Base-by-base conservation (phyloP, 2,113 vertebrate genomes). In the Gnathonemus echidnorhynchus region DNA sequence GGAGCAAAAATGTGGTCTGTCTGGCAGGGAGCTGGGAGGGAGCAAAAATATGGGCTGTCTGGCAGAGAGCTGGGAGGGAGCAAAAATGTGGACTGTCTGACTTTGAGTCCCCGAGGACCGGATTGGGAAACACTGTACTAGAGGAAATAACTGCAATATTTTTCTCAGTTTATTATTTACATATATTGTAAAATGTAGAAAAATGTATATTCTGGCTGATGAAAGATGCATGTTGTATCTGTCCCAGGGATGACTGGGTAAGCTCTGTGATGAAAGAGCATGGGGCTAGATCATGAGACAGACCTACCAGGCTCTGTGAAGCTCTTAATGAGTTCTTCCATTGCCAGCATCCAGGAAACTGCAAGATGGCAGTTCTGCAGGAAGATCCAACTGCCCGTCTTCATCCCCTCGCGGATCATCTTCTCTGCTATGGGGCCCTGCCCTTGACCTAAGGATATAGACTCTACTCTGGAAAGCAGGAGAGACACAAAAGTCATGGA, bases 241-340 rank as follows among this genome's bases (percentile, higher is more conserved):
- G 31, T 77, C 70, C 35, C 15, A 42, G 31, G 35, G 1, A 39
- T 19, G 70, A 17, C 35, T 5, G 5, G 35, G 21, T 49, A 9
- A 15, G 24, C 17, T 48, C 35, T 88, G 45, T 19, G 2, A 50
- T 88, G 31, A 42, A 88, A 58, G 35, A 27, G n/a, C 42, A 74
- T 3, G 88, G 53, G 0, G 62, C 21, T 21, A 19, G 2, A 89
- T 9, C 27, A n/a, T 46, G 19, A 42, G 5, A 88, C 0, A 31
- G 62, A 39, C 92, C 84, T 94, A 97, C 96, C 95, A 91, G 96
- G 94, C 70, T 97, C 96, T 7, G 93, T 94, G 92, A 97, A 97
- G 87, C 92, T 96, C 95, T 97, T 98, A 91, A 98, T 96, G 89
- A 97, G 95, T 90, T 97, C 97, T 92, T 97, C 97, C 95, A 97